A percentile compares a stretch with the other conserved stretches of the same genome.
Conservation (phyloP, 2,113 vertebrate species). For the Numenius arquata region DNA sequence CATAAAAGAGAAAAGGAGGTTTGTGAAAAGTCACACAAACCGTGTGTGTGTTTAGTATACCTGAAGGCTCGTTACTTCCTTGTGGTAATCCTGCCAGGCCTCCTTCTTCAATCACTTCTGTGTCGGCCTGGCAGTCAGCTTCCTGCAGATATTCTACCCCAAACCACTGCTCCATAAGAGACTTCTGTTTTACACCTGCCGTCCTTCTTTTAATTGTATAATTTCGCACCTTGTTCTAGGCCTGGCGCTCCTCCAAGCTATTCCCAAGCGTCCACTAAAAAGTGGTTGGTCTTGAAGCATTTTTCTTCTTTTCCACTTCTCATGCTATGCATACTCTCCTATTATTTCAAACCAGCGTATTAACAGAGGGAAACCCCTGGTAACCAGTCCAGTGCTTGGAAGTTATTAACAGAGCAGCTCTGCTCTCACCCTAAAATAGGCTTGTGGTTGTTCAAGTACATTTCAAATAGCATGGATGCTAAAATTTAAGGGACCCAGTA, state of each 20-base stretch:
- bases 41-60: not conserved
- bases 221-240: slow-evolving; percentile 53
- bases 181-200: slow-evolving; percentile 66
- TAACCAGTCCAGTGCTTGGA: not conserved
- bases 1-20: slow-evolving; percentile 49
- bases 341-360: slow-evolving; percentile 28
- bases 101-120: slow-evolving; percentile 40
- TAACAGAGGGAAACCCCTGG: not conserved
- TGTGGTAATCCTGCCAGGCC: slow-evolving; percentile 43
- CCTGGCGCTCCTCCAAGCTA: slow-evolving; percentile 30
- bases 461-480: not conserved
- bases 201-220: slow-evolving; percentile 42
- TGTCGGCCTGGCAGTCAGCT: slow-evolving; percentile 42
- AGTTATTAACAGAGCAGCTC: not conserved
- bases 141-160: slow-evolving; percentile 32
- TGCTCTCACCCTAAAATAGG: not conserved
- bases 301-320: slow-evolving; percentile 24
- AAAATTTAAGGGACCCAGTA: not conserved
- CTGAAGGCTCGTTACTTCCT: slow-evolving; percentile 43
- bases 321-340: not conserved
- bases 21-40: slow-evolving; percentile 42
- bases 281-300: slow-evolving; percentile 42
- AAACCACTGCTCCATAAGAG: slow-evolving; percentile 53
- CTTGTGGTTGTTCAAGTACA: not conserved
- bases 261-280: slow-evolving; percentile 12